Conservation (phyloP, 2,113 vertebrate species). For the Procavia capensis region DNA sequence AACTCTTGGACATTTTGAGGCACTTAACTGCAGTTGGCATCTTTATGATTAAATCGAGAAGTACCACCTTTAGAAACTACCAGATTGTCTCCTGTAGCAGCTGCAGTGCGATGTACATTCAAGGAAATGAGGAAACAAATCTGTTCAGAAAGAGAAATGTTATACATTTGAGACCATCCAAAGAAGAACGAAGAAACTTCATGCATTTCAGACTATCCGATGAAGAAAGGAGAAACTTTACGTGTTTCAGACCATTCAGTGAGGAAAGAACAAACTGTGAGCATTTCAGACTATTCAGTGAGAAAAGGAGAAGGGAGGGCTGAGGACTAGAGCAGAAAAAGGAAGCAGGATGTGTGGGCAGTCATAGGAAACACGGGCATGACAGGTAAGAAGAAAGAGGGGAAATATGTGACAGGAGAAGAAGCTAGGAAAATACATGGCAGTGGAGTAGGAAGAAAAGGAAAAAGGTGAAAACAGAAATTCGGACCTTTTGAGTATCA, state of each 20-base stretch:
- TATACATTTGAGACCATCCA: background rate
- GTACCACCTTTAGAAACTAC: constrained; percentile 54
- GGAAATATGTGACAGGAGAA: background rate
- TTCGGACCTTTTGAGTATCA: background rate
- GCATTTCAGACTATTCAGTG: background rate
- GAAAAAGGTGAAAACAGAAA: background rate
- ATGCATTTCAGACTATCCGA: background rate
- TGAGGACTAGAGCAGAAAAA: background rate
- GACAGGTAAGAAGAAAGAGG: background rate
- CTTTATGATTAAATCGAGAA: constrained; percentile 72
- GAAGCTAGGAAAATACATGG: background rate
- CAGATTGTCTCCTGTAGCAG: background rate
- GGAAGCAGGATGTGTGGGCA: background rate
- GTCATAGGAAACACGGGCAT: background rate
- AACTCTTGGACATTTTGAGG: constrained; percentile 74
- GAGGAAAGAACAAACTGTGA: too few species aligned
- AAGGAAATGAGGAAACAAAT: background rate
- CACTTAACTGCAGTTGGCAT: constrained; percentile 72
- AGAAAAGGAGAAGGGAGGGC: background rate
- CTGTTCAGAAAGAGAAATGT: background rate
- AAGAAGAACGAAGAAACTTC: too few species aligned
- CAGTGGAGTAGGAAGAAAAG: background rate
- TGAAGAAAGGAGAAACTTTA: background rate
- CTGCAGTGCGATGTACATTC: background rate
- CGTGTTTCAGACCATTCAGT: background rate